A percentile compares a stretch with the other conserved stretches of the same genome.
Conservation (phyloP, 2,113 vertebrate species). For the Nesospiza acunhae region DNA sequence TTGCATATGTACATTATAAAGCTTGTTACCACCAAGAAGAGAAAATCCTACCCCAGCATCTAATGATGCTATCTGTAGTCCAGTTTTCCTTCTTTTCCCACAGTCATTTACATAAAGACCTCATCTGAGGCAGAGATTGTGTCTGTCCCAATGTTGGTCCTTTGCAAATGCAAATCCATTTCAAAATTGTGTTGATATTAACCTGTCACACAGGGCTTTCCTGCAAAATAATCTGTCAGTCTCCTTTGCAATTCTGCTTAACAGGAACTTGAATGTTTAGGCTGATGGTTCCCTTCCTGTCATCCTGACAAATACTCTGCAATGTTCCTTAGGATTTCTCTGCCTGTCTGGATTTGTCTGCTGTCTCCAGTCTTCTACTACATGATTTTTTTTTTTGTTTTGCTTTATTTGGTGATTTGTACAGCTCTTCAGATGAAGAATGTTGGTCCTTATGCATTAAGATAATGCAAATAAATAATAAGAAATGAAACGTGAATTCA, state of each 20-base stretch:
- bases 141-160: not conserved
- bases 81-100: not conserved
- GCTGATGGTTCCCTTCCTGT: not conserved
- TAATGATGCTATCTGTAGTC: not conserved
- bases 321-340: not conserved
- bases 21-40: not conserved
- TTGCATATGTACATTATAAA: not conserved
- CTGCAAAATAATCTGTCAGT: not conserved
- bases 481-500: not conserved
- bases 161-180: constrained; percentile 10
- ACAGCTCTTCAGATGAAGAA: not conserved
- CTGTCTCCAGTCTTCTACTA: not conserved
- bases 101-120: not conserved
- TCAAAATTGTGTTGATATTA: not conserved
- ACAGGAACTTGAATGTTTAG: not conserved
- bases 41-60: not conserved
- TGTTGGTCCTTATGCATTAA: not conserved
- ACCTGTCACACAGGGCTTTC: not conserved
- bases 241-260: not conserved
- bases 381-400: not conserved
- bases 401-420: not conserved
- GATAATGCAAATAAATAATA: not conserved
- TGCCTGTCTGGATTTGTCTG: not conserved
- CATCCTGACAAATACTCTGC: not conserved
- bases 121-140: not conserved